A percentile compares a stretch with the other conserved stretches of the same genome.
Evolutionary conservation across 2,113 vertebrate species (phyloP).

Genomic region (Notiomystis cincta): DNA sequence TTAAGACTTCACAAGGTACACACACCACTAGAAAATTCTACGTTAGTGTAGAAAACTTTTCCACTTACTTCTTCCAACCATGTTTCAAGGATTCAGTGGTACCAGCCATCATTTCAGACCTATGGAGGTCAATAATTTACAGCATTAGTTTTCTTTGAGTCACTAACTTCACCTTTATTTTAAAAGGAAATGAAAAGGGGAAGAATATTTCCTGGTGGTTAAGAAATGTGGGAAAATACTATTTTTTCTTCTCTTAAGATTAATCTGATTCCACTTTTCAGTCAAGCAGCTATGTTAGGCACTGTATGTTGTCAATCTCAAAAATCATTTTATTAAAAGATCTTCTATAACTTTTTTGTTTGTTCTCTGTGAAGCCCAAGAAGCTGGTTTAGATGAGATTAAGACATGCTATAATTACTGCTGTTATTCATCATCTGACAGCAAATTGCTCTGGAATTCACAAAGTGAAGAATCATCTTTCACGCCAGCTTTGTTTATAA

Average conservation of each 20-base stretch:
- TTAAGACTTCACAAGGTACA: background rate
- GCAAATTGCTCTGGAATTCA: background rate
- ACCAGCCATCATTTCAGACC: slow-evolving; percentile 45
- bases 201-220: background rate
- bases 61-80: slow-evolving; percentile 47
- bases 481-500: background rate
- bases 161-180: background rate
- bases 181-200: background rate
- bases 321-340: background rate
- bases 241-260: background rate
- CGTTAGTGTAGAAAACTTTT: slow-evolving; percentile 28
- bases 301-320: background rate
- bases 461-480: background rate
- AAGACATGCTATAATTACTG: background rate
- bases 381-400: background rate
- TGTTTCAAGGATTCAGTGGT: slow-evolving; percentile 35
- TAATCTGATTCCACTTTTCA: background rate
- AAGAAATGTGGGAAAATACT: background rate
- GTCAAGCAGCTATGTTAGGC: background rate
- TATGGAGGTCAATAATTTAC: slow-evolving; percentile 46
- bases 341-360: background rate
- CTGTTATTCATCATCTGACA: background rate
- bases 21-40: slow-evolving; percentile 4
- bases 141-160: slow-evolving; percentile 27
- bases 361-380: background rate